Conservation (phyloP, 2,113 vertebrate species). For the Charina bottae region DNA sequence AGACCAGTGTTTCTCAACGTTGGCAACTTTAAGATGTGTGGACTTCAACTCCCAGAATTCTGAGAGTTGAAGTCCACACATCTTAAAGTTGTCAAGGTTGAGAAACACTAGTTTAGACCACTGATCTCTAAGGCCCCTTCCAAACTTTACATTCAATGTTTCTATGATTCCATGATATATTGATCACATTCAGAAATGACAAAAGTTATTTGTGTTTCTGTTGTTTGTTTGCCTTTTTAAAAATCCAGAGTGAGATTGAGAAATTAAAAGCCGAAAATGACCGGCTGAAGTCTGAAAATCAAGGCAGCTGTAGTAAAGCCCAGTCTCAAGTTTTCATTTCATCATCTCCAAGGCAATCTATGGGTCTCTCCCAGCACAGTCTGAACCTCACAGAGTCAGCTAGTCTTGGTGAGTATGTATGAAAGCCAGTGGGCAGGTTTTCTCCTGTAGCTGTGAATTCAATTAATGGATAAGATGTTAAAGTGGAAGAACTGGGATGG, state of each 20-base stretch:
- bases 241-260: constrained; percentile 88
- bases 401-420: constrained; percentile 86
- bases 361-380: constrained; percentile 87
- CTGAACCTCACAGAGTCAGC: constrained; percentile 93
- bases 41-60: too few species aligned
- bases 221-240: constrained; percentile 19
- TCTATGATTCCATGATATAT: background rate
- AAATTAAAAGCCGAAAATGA: constrained; percentile 95
- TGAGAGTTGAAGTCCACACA: too few species aligned
- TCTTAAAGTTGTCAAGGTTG: too few species aligned
- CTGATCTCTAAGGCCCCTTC: background rate
- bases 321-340: constrained; percentile 91
- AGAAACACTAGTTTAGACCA: background rate
- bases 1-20: too few species aligned
- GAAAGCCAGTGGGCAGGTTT: constrained; percentile 40
- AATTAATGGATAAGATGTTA: constrained; percentile 46
- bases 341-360: constrained; percentile 78
- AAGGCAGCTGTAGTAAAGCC: constrained; percentile 82
- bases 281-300: constrained; percentile 90
- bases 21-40: too few species aligned
- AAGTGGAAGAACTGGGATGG: constrained; percentile 56
- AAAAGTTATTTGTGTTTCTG: background rate
- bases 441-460: constrained; percentile 50
- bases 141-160: background rate
- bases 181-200: background rate